Evolutionary conservation across 2,797 vertebrate species (phyloP).

Genomic region (Scleropages formosus): DNA sequence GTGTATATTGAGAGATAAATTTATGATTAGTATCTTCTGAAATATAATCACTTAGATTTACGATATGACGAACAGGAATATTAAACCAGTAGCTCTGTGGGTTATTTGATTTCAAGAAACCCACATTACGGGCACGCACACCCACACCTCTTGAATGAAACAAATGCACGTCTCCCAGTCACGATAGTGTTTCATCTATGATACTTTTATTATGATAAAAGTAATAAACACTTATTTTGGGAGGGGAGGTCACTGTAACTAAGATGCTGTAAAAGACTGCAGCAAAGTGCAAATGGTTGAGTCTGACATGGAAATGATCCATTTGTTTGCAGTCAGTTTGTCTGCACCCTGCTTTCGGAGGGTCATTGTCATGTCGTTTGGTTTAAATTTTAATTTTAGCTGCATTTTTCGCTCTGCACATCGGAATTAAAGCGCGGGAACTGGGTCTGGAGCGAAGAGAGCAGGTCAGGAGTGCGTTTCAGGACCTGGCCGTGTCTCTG

Average conservation of each 20-base stretch:
- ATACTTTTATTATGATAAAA: too few species aligned
- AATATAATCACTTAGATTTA: too few species aligned
- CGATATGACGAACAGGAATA: too few species aligned
- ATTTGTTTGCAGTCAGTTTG: conserved; percentile 54
- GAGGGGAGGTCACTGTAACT: conserved; percentile 14
- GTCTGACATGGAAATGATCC: conserved; percentile 48
- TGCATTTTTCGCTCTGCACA: conserved; percentile 23
- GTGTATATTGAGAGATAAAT: too few species aligned
- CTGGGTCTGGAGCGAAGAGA: not conserved
- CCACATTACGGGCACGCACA: too few species aligned
- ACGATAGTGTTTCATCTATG: too few species aligned
- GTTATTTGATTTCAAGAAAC: too few species aligned
- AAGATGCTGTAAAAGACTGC: conserved; percentile 12
- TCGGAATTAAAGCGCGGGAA: conserved; percentile 32
- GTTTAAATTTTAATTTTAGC: conserved; percentile 21
- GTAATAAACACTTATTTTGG: too few species aligned
- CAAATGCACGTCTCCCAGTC: too few species aligned
- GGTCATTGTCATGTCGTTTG: conserved; percentile 11
- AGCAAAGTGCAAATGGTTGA: conserved; percentile 47
- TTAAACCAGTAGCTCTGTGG: too few species aligned
- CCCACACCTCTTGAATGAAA: too few species aligned
- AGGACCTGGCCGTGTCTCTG: conserved; percentile 40
- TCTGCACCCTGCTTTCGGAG: conserved; percentile 33
- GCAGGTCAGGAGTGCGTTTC: conserved; percentile 33
- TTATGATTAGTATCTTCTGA: too few species aligned